Percentiles rank a stretch among this genome's conserved stretches.
phyloP scores from a whole-genome alignment of 2,113 vertebrate species.

The Nerophis lumbriciformis region DNA sequence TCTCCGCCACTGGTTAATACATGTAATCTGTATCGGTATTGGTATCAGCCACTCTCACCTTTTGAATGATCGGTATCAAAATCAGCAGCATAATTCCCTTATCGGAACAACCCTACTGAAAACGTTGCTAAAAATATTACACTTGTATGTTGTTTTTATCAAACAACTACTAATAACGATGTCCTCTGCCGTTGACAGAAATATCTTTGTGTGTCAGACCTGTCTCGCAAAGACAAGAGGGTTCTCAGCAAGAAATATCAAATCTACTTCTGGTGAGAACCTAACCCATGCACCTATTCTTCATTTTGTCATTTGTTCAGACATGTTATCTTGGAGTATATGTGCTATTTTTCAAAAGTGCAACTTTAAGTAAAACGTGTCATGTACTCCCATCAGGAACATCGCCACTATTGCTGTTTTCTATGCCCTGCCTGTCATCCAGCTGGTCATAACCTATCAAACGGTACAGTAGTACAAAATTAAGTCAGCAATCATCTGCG shows the following conservation, averaged over 20 bases:
- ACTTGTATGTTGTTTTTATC: neutral
- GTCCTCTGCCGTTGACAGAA: slow-evolving; percentile 68
- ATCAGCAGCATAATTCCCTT: too few relatives aligned
- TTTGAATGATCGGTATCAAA: too few relatives aligned
- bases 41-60: too few relatives aligned
- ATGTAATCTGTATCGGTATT: too few relatives aligned
- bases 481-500: neutral
- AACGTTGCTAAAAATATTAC: too few relatives aligned
- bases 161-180: neutral
- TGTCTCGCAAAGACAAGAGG: slow-evolving; percentile 92
- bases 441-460: slow-evolving; percentile 98
- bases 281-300: too few relatives aligned
- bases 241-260: slow-evolving; percentile 95
- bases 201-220: slow-evolving; percentile 87
- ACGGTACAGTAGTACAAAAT: slow-evolving; percentile 70
- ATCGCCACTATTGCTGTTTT: slow-evolving; percentile 94
- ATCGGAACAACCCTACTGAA: too few relatives aligned
- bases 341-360: neutral
- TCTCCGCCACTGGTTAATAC: too few relatives aligned
- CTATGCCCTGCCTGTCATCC: slow-evolving; percentile 90
- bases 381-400: slow-evolving; percentile 74
- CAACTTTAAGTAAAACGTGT: neutral
- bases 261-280: slow-evolving; percentile 97
- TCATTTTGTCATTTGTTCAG: neutral
- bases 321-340: too few relatives aligned